Evolutionary conservation across 2,113 vertebrate species (phyloP), one percentile per base, ranked within the genome.

Genomic region (Excalfactoria chinensis): DNA sequence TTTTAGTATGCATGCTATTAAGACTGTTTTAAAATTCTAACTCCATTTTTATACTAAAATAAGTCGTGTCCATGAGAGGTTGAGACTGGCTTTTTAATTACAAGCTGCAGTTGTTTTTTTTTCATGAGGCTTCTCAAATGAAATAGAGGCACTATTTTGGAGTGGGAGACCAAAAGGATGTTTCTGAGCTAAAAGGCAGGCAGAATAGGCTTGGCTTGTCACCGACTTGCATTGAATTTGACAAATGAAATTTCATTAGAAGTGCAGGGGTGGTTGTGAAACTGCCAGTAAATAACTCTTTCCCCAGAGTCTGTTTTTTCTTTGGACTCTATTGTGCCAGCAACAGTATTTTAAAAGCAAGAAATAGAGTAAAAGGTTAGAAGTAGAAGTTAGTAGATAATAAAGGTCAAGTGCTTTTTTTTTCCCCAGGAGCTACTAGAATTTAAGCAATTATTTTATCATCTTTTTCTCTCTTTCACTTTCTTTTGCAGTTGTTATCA

Each of bases 221-320:
- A 84, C 83, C 89, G 79, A 40, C 60, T 26, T 86, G 60, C 79
- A 59, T 44, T 51, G 91, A 84, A 78, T 81, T 83, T 95, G 95
- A 93, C 80, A 48, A 96, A 96, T 85, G 67, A 93, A 90, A 93
- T 93, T 95, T 91, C 89, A 88, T 95, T 95, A 91, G 66, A 81
- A 88, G 86, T 74, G 81, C 82, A 88, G 72, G 49, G 71, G 62
- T 0, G 13, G 80, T 74, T 85, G 75, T 94, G 79, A 90, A 93
- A 70, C 89, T 93, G 85, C 67, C 79, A 93, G 73, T 93, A 95
- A 97, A 90, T 91, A 95, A 90, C 69, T 91, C 60, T 93, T 76
- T 95, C 91, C 85, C 82, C 56, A 66, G 83, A 86, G 87, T 21
- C 85, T 90, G 0, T 95, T 96, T 96, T 91, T 44, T 86, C 40